Evolutionary conservation across 2,888 invertebrate genomes (phyloP), one percentile per base, ranked within the genome.

Genomic region (Furcula furcula): DNA sequence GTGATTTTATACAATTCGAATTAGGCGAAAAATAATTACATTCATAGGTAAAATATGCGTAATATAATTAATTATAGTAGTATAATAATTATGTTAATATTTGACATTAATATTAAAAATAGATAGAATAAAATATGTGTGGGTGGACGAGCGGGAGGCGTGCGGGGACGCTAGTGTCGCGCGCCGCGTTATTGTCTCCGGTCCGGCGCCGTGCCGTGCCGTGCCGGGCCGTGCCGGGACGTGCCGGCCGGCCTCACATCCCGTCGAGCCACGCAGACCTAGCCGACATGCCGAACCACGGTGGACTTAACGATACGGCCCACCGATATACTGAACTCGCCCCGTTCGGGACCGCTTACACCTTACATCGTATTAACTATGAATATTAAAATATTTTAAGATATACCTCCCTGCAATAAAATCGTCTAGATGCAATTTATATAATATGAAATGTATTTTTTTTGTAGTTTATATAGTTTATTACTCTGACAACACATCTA

Each of bases 61-160:
- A 76, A 58, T 57, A 68, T 65, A 68, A 76, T n/a, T n/a, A n/a
- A n/a, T 83, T 79, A 80, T 80, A 83, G 76, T 86, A 83, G 77
- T 85, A 83, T 80, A 76, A 79, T 85, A 83, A 85, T 86, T 83
- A 87, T 79, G 79, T 83, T 85, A 85, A 85, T 86, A 86, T 87
- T 84, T 86, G 86, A 87, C 85, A 84, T 86, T 86, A 85, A 82
- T 87, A 86, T 87, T 88, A 85, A 87, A 86, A 87, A 86, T 87
- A 80, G 82, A 83, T 80, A 83, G 86, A 88, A 84, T 86, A 84
- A 86, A 87, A 85, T 84, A 86, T 87, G 83, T 85, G 82, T 76
- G 71, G 76, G 84, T 84, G 80, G 82, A 80, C 80, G 84, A 81
- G 85, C 82, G 84, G 76, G 75, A 72, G 76, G 79, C 75, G 78